Conservation (phyloP, 2,113 vertebrate species). For the Eidolon helvum region DNA sequence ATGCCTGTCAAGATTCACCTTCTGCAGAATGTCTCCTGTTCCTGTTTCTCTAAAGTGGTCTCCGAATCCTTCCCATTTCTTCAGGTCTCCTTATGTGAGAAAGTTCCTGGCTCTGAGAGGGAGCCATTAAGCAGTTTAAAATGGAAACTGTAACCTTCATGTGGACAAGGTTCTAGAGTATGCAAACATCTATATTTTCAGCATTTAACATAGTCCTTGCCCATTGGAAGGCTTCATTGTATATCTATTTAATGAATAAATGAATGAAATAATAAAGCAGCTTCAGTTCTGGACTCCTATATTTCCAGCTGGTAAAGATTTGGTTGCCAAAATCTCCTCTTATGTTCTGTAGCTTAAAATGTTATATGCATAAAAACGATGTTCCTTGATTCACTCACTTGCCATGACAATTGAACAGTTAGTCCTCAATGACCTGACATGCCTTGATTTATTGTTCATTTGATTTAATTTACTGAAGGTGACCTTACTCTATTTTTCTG, state of each 20-base stretch:
- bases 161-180: neutral
- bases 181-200: neutral
- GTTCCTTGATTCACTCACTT: neutral
- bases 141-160: neutral
- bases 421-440: conserved; percentile 19
- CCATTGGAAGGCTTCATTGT: neutral
- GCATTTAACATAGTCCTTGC: neutral
- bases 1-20: neutral
- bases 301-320: neutral
- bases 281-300: neutral
- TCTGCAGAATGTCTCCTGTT: neutral
- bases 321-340: neutral
- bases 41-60: neutral
- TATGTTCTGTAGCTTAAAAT: neutral
- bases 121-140: neutral
- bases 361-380: neutral
- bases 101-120: neutral
- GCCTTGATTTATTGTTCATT: conserved; percentile 72
- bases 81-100: neutral
- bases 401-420: conserved; percentile 53
- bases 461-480: conserved; percentile 78
- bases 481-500: conserved; percentile 67
- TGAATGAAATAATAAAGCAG: neutral
- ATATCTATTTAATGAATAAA: neutral
- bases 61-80: neutral